Base-by-base conservation (phyloP, 1,140 invertebrate genomes). In the Piezodorus guildinii region DNA sequence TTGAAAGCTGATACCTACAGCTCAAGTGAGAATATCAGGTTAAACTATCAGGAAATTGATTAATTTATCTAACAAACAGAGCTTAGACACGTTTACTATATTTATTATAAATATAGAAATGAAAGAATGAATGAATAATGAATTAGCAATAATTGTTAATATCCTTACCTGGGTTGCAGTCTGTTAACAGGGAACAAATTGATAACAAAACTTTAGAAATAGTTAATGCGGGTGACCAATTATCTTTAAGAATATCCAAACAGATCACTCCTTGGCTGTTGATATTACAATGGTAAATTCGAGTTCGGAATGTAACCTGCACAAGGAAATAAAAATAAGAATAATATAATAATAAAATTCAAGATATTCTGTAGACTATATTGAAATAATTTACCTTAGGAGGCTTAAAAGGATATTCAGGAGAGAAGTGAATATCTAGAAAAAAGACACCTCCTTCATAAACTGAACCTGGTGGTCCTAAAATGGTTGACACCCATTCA, bases 261-360 rank as follows among this genome's bases (percentile, higher is more conserved):
- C 93, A 96, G 73, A 96, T 96, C 23, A 94, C 91, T 69, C 93
- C 93, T 80, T 95, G 91, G 76, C 91, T 94, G 78, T 96, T 96
- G 74, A 96, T 96, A 77, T 96, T 96, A 80, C 93, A 96, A 73
- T 96, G 93, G 75, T 96, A 96, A 76, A 96, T 96, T 71, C 93
- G 84, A 65, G 93, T 94, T 69, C 92, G 85, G 81, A 98, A 98
- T 75, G 91, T 94, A 58, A 98, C 91, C 89, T 91, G 74, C 27
- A 79, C 76, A 62, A 17, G 21, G 16, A 43, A 30, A 60, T 34
- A 10, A 46, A 14, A 19, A 45, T 23, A 2, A 23, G 2, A 49
- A 25, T 45, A 4, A 62, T 49, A 49, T 60, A 44, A 9, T 44
- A 1, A 2, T 43, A 60, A 43, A 39, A 10, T 5, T n/a, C 16